Evolutionary conservation across 2,797 vertebrate species (phyloP).

Genomic region (Apodemus agrarius): DNA sequence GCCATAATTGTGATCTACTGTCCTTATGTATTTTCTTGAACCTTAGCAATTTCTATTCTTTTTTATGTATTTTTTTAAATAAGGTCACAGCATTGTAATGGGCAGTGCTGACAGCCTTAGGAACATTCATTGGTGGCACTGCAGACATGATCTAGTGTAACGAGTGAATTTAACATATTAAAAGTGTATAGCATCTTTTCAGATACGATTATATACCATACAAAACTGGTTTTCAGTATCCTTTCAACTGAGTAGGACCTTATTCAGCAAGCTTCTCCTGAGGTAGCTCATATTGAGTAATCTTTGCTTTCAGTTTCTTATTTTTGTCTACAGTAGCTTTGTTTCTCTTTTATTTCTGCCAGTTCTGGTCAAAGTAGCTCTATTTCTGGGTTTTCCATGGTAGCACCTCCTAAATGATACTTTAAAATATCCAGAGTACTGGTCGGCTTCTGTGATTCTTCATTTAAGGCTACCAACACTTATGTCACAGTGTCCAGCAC

Average conservation of each 20-base stretch:
- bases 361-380: neutral
- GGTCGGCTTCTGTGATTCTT: neutral
- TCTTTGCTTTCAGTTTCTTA: constrained; percentile 82
- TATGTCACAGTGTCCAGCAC: neutral
- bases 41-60: no score
- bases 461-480: neutral
- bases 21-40: neutral
- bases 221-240: constrained; percentile 82
- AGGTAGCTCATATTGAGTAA: constrained; percentile 93
- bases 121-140: no score
- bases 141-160: constrained; percentile 44
- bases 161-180: constrained; percentile 82
- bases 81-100: no score
- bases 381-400: neutral
- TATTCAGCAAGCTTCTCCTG: constrained; percentile 90
- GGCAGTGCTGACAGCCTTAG: no score
- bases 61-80: no score
- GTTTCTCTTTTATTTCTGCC: neutral
- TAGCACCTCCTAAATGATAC: neutral
- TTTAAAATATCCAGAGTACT: neutral
- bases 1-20: no score
- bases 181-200: constrained; percentile 81
- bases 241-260: constrained; percentile 81
- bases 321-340: no score
- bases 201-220: constrained; percentile 81